Evolutionary conservation across 2,797 vertebrate genomes (phyloP).

Genomic region (Thripadectes ignobilis): DNA sequence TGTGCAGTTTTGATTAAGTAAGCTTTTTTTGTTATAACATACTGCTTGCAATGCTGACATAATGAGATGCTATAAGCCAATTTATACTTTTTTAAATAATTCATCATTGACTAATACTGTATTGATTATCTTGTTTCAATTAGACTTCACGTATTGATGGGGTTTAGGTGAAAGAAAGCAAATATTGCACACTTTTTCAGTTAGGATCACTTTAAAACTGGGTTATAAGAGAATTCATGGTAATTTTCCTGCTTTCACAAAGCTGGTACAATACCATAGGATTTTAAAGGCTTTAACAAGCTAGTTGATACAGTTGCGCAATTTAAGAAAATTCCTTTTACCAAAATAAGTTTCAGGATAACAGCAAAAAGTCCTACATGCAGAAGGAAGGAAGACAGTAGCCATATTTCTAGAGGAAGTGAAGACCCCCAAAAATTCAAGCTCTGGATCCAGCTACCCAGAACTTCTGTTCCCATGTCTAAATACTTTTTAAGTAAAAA

Average conservation of each 20-base stretch:
- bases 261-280: not conserved
- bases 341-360: not conserved
- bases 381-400: not conserved
- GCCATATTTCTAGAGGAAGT: not conserved
- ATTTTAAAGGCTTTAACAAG: not conserved
- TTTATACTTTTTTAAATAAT: not conserved
- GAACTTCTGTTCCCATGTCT: not conserved
- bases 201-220: not conserved
- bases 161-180: not conserved
- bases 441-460: not conserved
- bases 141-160: not conserved
- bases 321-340: not conserved
- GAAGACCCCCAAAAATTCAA: not conserved
- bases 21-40: not conserved
- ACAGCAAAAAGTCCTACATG: not conserved
- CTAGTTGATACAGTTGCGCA: not conserved
- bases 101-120: not conserved
- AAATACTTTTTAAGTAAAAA: not conserved
- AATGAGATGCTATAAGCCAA: not conserved
- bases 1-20: not conserved
- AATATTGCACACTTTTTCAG: not conserved
- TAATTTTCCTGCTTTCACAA: not conserved
- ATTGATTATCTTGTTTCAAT: not conserved
- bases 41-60: not conserved
- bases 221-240: not conserved